Conservation (phyloP, 2,113 vertebrate genomes). For the Cacatua alba region DNA sequence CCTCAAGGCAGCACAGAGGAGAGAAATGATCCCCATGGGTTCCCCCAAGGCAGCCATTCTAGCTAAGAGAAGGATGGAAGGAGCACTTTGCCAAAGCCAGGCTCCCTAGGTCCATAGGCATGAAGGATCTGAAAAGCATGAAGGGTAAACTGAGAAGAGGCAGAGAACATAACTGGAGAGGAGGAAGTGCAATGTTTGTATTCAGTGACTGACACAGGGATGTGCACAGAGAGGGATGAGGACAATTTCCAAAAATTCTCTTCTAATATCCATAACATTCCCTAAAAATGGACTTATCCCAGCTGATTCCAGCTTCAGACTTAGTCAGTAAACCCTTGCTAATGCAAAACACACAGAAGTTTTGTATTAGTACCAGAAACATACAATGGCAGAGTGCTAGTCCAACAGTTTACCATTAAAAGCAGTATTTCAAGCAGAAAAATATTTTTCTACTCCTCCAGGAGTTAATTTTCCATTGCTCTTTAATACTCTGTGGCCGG, state of each 20-base stretch:
- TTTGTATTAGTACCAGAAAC: neutral
- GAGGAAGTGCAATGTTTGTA: neutral
- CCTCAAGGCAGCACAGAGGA: accelerated
- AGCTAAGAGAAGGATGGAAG: neutral
- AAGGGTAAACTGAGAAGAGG: neutral
- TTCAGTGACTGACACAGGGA: neutral
- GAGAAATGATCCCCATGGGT: accelerated
- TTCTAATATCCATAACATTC: neutral
- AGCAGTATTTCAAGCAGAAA: neutral
- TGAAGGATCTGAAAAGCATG: neutral
- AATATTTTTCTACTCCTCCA: neutral
- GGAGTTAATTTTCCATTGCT: neutral
- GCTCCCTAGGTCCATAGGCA: neutral
- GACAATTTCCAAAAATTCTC: neutral
- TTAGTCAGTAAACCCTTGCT: neutral
- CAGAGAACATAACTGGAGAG: neutral
- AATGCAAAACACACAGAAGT: neutral
- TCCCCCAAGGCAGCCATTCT: neutral
- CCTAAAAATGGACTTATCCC: neutral
- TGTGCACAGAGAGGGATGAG: neutral
- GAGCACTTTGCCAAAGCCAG: neutral
- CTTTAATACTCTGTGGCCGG: neutral
- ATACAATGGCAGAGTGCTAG: accelerated
- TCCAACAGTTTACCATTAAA: neutral
- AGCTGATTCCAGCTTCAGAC: neutral